Evolutionary conservation across 2,888 invertebrate genomes (phyloP), one percentile per base, ranked within the genome.

Genomic region (Cremastobaeus sp.): DNA sequence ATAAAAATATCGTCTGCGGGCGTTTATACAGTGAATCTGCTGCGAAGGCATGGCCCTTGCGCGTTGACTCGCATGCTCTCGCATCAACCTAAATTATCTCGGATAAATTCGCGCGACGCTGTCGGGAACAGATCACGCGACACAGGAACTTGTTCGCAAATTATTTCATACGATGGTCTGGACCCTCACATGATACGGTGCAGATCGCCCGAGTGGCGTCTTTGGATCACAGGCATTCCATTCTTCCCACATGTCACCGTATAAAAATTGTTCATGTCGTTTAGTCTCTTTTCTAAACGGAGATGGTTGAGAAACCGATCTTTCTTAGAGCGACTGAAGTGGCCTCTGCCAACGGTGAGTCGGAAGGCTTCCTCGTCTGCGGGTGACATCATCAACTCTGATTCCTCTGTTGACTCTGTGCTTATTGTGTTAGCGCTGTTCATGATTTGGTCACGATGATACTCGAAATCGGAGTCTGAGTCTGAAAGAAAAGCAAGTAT

Each of bases 291-390:
- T 64, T 85, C 84, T 68, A 85, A 66, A 59, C 84, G 79, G 21
- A 85, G 78, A 45, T 85, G 82, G 74, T 85, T 85, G 28, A 85
- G 77, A 68, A 85, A 85, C 75, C 79, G 79, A 68, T 85, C 83
- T 54, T 85, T 85, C 54, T 85, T 84, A 57, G 84, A 83, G n/a
- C 82, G 80, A 28, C 82, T 81, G 35, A 85, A 84, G 64, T 83
- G 78, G 8, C 84, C 84, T 0, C 84, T 75, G n/a, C 84, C 84
- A 8, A 83, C 78, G 43, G 84, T 83, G 55, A 83, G 76, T 32
- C 84, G 75, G 43, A 85, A 83, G 5, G 83, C 84, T 15, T 79
- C 81, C 62, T 84, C 83, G 35, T 85, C 84, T 3, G 81, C 83
- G 0, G 83, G 80, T 3, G 83, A 80, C 79, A 85, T 79, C 25